A percentile compares a stretch with the other conserved stretches of the same genome.
These are phyloP conservation scores for Aquatica leii DNA, from an alignment of 2,888 invertebrate species.

Conservation along the genomic window DNA sequence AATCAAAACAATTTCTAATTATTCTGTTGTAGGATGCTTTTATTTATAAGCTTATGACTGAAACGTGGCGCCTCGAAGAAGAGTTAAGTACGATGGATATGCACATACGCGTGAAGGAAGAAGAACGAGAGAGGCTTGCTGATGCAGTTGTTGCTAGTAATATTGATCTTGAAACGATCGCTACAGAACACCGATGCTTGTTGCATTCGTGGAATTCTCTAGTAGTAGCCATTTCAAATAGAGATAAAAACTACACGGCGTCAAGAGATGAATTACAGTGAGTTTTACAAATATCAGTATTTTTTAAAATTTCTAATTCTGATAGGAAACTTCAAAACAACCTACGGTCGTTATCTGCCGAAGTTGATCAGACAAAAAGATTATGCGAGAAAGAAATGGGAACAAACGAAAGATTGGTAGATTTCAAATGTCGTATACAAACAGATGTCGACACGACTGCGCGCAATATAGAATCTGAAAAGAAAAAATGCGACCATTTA, in stretches of 20 bases:
- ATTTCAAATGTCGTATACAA: conserved; percentile 66
- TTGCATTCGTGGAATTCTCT: conserved; percentile 80
- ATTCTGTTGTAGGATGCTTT: conserved; percentile 65
- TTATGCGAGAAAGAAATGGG: conserved; percentile 71
- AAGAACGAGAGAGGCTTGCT: conserved; percentile 67
- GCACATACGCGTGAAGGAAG: conserved; percentile 71
- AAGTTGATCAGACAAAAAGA: conserved; percentile 74
- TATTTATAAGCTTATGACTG: conserved; percentile 72
- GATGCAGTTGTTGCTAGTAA: conserved; percentile 73
- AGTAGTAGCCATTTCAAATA: conserved; percentile 72
- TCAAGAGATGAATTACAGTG: not conserved
- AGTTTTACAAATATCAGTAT: not conserved
- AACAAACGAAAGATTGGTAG: conserved; percentile 69
- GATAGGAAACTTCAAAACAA: conserved; percentile 65
- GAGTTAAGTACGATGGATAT: conserved; percentile 70
- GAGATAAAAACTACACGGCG: conserved; percentile 47
- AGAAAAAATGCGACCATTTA: conserved; percentile 62
- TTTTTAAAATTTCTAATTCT: not conserved
- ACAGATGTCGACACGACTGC: conserved; percentile 64
- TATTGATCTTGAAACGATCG: conserved; percentile 75
- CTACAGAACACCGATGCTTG: conserved; percentile 73
- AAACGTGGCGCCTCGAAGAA: conserved; percentile 74
- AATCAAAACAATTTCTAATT: not conserved
- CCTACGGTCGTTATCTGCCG: conserved; percentile 54
- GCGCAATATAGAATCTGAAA: conserved; percentile 64